phyloP scores from a whole-genome alignment of 2,888 invertebrate species.

The Leptura quadrifasciata region DNA sequence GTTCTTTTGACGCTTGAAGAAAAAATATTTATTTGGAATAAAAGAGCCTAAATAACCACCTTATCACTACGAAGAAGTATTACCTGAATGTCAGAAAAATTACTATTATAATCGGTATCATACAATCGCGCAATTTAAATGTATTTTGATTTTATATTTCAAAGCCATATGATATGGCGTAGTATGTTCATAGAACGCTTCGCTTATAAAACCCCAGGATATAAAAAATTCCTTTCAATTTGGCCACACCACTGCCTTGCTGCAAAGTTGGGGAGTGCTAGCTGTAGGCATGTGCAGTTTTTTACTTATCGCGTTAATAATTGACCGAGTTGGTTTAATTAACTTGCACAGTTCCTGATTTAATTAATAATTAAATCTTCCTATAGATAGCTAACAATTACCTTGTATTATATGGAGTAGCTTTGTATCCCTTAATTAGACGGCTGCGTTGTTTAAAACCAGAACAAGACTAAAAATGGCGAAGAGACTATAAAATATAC shows the following conservation, averaged over 20 bases:
- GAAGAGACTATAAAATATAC: constrained; percentile 71
- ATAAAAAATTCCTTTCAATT: not conserved
- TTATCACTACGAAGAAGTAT: no score
- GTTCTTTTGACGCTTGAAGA: no score
- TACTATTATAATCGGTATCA: no score
- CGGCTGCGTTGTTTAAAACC: constrained; percentile 64
- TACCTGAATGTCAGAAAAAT: no score
- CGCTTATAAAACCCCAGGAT: not conserved
- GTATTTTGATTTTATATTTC: no score
- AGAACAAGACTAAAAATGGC: constrained; percentile 70
- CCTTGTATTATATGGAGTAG: constrained; percentile 67
- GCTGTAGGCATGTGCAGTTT: constrained; percentile 15
- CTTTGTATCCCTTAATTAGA: constrained; percentile 68
- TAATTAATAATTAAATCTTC: constrained; percentile 71
- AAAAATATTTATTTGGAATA: no score
- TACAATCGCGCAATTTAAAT: no score
- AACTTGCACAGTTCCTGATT: constrained; percentile 68
- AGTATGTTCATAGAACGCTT: no score
- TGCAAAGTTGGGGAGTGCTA: constrained; percentile 5
- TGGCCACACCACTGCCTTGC: not conserved
- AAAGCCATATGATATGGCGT: no score
- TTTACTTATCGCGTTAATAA: constrained; percentile 53
- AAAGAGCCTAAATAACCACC: no score
- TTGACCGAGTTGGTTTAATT: constrained; percentile 63
- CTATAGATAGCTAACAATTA: constrained; percentile 71